A percentile compares a stretch with the other conserved stretches of the same genome.
These are phyloP conservation scores for Amazona guildingii DNA, from an alignment of 2,113 vertebrate species.

Conservation along the genomic window DNA sequence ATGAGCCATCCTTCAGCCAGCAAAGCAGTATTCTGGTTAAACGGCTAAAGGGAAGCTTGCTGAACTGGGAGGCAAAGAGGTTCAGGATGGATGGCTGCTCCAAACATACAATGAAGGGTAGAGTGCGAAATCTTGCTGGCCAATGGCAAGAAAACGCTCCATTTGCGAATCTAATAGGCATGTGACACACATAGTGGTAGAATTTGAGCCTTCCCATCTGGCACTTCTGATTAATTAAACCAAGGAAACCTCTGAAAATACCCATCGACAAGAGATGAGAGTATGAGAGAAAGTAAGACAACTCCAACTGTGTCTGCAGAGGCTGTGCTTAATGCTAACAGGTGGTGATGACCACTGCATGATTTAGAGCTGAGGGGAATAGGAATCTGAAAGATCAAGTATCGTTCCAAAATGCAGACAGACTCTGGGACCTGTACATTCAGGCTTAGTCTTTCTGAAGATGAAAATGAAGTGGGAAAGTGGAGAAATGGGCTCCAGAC, in stretches of 20 bases:
- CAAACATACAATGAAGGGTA: neutral
- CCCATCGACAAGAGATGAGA: neutral
- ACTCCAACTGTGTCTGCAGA: constrained; percentile 35
- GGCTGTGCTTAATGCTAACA: constrained; percentile 46
- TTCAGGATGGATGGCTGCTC: neutral
- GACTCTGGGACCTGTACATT: neutral
- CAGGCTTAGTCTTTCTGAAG: neutral
- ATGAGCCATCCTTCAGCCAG: neutral
- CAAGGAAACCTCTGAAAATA: constrained; percentile 24
- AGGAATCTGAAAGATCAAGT: constrained; percentile 55
- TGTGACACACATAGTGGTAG: neutral
- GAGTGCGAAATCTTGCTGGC: neutral
- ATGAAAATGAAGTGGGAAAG: neutral
- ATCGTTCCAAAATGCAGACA: constrained; percentile 36
- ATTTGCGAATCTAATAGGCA: neutral
- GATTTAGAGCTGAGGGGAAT: neutral
- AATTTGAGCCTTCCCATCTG: constrained; percentile 22
- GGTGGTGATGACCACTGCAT: neutral
- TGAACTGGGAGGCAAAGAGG: neutral
- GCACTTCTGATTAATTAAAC: constrained; percentile 19
- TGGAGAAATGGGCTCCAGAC: neutral
- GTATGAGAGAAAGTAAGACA: constrained; percentile 37
- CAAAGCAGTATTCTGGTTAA: neutral
- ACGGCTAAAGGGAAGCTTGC: neutral
- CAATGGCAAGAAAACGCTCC: neutral